phyloP scores from a whole-genome alignment of 2,888 invertebrate genomes.

The Pollenia angustigena region DNA sequence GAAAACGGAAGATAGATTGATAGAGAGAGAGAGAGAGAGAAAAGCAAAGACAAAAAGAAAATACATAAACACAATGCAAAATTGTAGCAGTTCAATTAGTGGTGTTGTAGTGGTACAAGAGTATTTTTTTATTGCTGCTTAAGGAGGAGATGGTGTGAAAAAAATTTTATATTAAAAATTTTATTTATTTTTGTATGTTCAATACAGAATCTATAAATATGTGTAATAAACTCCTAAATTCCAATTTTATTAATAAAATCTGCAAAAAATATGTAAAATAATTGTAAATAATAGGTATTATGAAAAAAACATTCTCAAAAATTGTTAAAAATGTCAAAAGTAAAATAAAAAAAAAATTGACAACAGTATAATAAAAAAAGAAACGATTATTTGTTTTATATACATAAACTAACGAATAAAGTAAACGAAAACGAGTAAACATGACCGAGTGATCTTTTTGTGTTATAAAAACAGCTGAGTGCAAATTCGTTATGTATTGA shows the following conservation, averaged over 20 bases:
- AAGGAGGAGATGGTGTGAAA: constrained; percentile 62
- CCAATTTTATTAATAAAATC: no score
- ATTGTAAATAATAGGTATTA: constrained; percentile 9
- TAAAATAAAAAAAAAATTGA: constrained; percentile 62
- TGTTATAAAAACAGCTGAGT: constrained; percentile 68
- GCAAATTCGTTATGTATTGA: constrained; percentile 36
- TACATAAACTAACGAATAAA: constrained; percentile 45
- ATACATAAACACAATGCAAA: constrained; percentile 86
- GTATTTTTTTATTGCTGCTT: constrained; percentile 85
- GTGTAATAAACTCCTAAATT: not conserved
- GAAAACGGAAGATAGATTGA: no score
- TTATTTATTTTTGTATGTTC: no score
- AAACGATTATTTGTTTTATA: constrained; percentile 43
- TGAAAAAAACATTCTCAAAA: constrained; percentile 40
- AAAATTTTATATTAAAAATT: constrained; percentile 43
- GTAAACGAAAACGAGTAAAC: constrained; percentile 49
- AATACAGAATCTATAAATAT: constrained; percentile 3
- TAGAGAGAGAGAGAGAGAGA: constrained; percentile 37
- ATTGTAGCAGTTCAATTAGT: constrained; percentile 90
- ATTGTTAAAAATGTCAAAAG: constrained; percentile 68
- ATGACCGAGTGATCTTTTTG: constrained; percentile 49
- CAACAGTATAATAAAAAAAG: constrained; percentile 38
- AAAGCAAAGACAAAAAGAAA: constrained; percentile 27
- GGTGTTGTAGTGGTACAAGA: constrained; percentile 93
- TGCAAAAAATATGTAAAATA: not conserved